Percentiles rank a stretch among this genome's conserved stretches.
phyloP scores from a whole-genome alignment of 2,797 vertebrate species.

The Pantherophis alleghaniensis region DNA sequence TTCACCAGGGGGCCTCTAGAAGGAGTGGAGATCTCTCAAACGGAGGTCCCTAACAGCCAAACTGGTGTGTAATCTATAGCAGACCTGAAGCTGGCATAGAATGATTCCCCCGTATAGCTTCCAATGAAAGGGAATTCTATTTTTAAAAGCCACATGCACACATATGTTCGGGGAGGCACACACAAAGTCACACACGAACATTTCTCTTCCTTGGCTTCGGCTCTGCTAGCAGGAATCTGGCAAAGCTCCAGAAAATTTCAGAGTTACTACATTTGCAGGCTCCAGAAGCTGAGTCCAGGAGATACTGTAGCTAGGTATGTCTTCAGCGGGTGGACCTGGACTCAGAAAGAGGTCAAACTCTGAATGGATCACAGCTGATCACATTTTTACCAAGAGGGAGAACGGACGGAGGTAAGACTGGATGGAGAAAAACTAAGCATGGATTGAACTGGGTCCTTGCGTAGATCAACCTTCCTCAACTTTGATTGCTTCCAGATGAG shows the following conservation, averaged over 20 bases:
- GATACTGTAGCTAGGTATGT: background rate
- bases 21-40: background rate
- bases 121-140: background rate
- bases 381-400: background rate
- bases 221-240: background rate
- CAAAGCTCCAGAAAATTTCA: background rate
- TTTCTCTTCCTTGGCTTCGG: background rate
- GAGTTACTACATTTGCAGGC: background rate
- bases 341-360: background rate
- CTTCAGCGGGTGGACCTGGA: background rate
- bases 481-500: background rate
- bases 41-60: background rate
- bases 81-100: background rate
- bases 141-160: background rate
- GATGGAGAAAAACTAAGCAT: background rate
- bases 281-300: background rate
- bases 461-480: background rate
- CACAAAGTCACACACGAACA: background rate
- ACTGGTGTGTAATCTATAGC: background rate
- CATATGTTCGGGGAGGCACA: background rate
- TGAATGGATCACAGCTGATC: background rate
- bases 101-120: background rate
- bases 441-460: background rate
- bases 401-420: too few species aligned
- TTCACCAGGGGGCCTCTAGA: background rate